A percentile compares a stretch with the other conserved stretches of the same genome.
Evolutionary conservation across 2,888 invertebrate species (phyloP).

Genomic region (Cryptus viduatorius): DNA sequence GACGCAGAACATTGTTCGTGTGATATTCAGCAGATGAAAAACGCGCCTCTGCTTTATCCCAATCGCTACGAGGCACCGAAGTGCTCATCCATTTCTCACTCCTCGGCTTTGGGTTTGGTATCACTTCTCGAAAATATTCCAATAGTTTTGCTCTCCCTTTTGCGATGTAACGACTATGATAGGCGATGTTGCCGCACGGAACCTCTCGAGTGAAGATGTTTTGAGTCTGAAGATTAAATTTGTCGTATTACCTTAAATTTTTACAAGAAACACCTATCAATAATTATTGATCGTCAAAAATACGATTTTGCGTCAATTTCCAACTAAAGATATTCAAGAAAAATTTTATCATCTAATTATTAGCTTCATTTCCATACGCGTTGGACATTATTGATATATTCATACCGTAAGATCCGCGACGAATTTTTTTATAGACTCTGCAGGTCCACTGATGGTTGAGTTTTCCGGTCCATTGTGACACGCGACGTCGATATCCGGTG

Average conservation of each 20-base stretch:
- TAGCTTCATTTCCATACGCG: too few relatives aligned
- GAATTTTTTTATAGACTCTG: constrained; percentile 89
- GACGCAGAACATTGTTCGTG: constrained; percentile 92
- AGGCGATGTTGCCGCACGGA: constrained; percentile 94
- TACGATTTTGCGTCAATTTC: too few relatives aligned
- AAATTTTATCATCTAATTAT: too few relatives aligned
- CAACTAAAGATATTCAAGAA: too few relatives aligned
- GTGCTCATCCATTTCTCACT: constrained; percentile 94
- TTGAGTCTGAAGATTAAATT: constrained; percentile 85
- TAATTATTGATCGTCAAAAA: neutral
- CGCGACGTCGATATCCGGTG: constrained; percentile 92
- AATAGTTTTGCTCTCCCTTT: constrained; percentile 90
- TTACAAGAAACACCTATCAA: neutral
- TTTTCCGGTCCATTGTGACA: constrained; percentile 95
- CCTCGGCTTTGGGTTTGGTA: constrained; percentile 89
- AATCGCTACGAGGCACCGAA: constrained; percentile 90
- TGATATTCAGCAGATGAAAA: constrained; percentile 95
- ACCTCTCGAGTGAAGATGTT: constrained; percentile 94
- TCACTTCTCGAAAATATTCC: constrained; percentile 88
- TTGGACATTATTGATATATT: too few relatives aligned
- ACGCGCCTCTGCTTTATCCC: constrained; percentile 89
- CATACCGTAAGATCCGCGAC: constrained; percentile 86
- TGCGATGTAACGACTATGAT: constrained; percentile 94
- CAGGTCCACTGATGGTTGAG: constrained; percentile 95
- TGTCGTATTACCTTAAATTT: neutral